Conservation (phyloP, 1,140 invertebrate species). For the Ectropis grisescens region DNA sequence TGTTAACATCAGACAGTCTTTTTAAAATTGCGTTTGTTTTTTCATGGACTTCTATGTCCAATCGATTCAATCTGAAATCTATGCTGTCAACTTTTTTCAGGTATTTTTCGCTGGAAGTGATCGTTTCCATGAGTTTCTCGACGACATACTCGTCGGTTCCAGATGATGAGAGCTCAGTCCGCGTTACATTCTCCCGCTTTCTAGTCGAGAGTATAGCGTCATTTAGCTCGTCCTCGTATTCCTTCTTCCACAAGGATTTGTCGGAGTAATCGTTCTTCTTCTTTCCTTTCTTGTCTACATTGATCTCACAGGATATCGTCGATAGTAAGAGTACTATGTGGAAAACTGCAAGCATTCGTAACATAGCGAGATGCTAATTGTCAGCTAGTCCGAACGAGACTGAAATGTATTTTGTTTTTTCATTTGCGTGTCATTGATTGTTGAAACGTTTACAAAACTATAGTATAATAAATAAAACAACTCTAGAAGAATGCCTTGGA, state of each 20-base stretch:
- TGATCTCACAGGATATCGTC: constrained; percentile 17
- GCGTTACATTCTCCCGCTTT: constrained; percentile 32
- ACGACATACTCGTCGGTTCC: constrained; percentile 41
- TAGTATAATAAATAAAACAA: constrained; percentile 45
- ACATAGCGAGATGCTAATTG: constrained; percentile 30
- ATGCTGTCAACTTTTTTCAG: constrained; percentile 53
- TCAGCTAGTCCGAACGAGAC: constrained; percentile 19
- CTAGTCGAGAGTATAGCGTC: constrained; percentile 36
- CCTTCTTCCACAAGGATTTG: constrained; percentile 46
- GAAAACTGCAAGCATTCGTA: constrained; percentile 11
- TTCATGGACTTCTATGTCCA: constrained; percentile 57
- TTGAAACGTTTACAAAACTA: constrained; percentile 20
- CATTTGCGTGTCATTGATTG: constrained; percentile 15
- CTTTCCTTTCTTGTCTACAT: constrained; percentile 18
- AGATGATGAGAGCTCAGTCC: constrained; percentile 19
- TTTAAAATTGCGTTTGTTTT: constrained; percentile 51
- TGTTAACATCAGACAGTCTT: constrained; percentile 33
- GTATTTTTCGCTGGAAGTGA: constrained; percentile 54
- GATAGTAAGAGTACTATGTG: constrained; percentile 14
- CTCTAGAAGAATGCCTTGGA: constrained; percentile 10
- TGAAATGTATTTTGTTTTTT: constrained; percentile 15
- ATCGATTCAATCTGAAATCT: constrained; percentile 49
- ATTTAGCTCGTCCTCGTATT: constrained; percentile 46
- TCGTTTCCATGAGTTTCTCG: constrained; percentile 50
- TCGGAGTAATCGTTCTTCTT: constrained; percentile 25